Evolutionary conservation across 2,797 vertebrate species (phyloP).

Genomic region (Euthynnus affinis): DNA sequence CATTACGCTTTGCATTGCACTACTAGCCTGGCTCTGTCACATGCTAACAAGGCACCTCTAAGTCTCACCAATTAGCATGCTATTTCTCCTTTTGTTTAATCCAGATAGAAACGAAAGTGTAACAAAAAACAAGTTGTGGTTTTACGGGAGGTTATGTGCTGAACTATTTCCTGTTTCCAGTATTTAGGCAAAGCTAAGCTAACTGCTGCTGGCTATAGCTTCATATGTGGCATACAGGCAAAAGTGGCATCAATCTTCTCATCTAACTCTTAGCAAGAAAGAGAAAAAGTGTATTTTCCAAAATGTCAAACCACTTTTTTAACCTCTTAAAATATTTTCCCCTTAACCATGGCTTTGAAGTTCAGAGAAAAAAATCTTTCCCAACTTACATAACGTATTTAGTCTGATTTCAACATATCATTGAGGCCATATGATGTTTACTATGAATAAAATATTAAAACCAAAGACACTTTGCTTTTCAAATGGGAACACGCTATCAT

Average conservation of each 20-base stretch:
- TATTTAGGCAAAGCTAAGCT: not conserved
- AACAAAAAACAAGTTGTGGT: no score
- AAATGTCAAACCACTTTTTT: not conserved
- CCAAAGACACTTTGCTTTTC: not conserved
- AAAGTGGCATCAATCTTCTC: no score
- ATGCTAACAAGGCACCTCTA: not conserved
- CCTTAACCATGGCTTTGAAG: not conserved
- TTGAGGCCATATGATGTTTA: not conserved
- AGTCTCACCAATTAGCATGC: not conserved
- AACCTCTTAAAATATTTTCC: not conserved
- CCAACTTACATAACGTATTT: not conserved
- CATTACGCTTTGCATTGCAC: not conserved
- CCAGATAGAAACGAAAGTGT: no score
- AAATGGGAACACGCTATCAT: not conserved
- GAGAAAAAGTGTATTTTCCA: not conserved
- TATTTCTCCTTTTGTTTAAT: not conserved
- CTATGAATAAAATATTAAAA: slow-evolving; percentile 5
- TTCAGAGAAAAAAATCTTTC: not conserved
- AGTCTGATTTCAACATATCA: not conserved
- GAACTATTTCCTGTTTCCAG: not conserved
- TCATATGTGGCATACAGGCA: not conserved
- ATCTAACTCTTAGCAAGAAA: not conserved
- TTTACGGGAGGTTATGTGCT: not conserved
- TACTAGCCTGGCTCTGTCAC: not conserved
- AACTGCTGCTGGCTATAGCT: not conserved